phyloP scores from a whole-genome alignment of 2,113 vertebrate species.

The Gavialis gangeticus region DNA sequence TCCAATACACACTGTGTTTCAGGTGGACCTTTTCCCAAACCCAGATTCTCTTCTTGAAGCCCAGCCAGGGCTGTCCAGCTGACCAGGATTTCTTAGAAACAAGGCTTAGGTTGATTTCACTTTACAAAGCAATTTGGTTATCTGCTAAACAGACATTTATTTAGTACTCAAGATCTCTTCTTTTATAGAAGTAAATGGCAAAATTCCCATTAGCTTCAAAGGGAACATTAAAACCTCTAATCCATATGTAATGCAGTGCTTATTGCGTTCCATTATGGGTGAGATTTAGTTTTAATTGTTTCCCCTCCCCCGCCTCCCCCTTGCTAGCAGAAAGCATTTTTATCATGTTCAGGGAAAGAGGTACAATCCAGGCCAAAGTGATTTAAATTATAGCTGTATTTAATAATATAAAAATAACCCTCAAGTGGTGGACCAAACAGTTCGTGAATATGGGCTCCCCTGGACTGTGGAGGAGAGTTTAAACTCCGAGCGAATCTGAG shows the following conservation, averaged over 20 bases:
- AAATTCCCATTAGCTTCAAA: conserved; percentile 19
- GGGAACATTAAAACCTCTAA: background rate
- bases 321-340: background rate
- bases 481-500: background rate
- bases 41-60: background rate
- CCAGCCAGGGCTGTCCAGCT: background rate
- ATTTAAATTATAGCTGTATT: background rate
- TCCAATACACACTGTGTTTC: accelerated
- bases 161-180: background rate
- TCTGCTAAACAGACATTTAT: background rate
- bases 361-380: background rate
- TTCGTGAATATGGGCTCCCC: background rate
- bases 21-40: background rate
- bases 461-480: background rate
- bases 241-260: background rate
- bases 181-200: conserved; percentile 28
- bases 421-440: background rate
- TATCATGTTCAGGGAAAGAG: background rate
- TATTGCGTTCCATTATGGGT: background rate
- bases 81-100: background rate
- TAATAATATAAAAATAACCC: background rate
- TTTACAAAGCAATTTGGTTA: background rate
- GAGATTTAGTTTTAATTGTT: background rate
- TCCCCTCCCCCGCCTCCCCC: no score
- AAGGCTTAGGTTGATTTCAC: background rate